Evolutionary conservation across 64 coral and sea anemone species (phyloP).

Genomic region (Dendrophyllia cribrosa): DNA sequence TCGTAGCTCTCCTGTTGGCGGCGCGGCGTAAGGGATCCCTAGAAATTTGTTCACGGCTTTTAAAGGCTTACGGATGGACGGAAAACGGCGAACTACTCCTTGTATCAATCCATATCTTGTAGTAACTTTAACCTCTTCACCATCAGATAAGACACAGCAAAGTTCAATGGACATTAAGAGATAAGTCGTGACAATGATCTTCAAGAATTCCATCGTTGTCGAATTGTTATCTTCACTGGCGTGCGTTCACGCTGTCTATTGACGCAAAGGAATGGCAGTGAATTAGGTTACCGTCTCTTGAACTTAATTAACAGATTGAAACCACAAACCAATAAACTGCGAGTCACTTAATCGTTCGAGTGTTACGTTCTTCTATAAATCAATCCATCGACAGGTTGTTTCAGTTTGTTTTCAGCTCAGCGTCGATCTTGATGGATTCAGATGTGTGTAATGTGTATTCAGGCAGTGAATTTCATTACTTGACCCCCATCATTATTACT

Average conservation of each 20-base stretch:
- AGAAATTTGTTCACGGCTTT: slow-evolving; percentile 62
- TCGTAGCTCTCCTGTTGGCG: slow-evolving; percentile 57
- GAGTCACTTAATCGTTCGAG: neutral
- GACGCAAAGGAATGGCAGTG: neutral
- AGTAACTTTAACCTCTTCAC: slow-evolving; percentile 27
- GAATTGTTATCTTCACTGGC: neutral
- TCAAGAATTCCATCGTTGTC: slow-evolving; percentile 14
- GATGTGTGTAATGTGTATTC: neutral
- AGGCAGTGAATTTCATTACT: neutral
- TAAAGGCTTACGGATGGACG: neutral
- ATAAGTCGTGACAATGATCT: neutral
- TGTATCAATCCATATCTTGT: slow-evolving; percentile 48
- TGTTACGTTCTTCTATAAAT: neutral
- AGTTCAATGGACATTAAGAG: neutral
- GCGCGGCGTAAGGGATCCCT: slow-evolving; percentile 70
- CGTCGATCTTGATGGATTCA: neutral
- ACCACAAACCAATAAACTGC: neutral
- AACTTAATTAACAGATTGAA: neutral
- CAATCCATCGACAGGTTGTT: neutral
- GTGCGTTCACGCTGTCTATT: no score
- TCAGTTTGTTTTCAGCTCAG: neutral
- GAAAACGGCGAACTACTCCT: slow-evolving; percentile 26
- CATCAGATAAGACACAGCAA: neutral
- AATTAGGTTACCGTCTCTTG: neutral
- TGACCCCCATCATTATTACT: neutral